Base-by-base conservation (phyloP, 2,113 vertebrate genomes). In the Gymnobelideus leadbeateri region DNA sequence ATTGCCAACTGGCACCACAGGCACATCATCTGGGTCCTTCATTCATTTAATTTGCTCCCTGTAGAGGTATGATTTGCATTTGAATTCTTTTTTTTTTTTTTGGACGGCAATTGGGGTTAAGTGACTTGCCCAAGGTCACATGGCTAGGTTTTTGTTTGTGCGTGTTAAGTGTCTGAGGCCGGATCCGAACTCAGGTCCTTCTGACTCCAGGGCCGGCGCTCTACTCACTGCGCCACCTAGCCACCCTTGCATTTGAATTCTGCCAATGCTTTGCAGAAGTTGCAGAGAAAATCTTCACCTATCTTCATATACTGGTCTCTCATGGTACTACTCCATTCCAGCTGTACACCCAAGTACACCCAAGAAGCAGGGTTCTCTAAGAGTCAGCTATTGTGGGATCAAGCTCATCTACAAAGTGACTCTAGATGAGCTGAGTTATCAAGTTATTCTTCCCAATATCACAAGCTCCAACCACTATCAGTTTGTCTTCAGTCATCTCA, bases 11-110 rank as follows among this genome's bases (percentile, higher is more conserved):
- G 99, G 98, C 91, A 99, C 99, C 99, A 99, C 99, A 43, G 99
- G 99, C 26, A 99, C 99, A 0, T 99, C 99, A 94, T 99, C 99
- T 0, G 99, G 99, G 97, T 99, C 99, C 97, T 99, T 99, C 96
- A 99, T 99, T 91, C 99, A 98, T 97, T 99, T 99, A 96, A 99
- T 99, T 97, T 99, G 99, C 46, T 99, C 99, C 99, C 99, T 98
- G 98, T 99, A 99, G 28, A 99, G 98, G 97, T 99, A 46, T 99
- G 99, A 89, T 57, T 28, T 57, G 55, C 26, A 57, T 57, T 57
- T 57, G 25, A 26, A 57, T 28, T 99, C 99, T 0, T n/a, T n/a
- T n/a, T n/a, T n/a, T n/a, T n/a, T n/a, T n/a, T n/a, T n/a, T n/a
- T n/a, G n/a, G n/a, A n/a, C n/a, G n/a, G n/a, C n/a, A n/a, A n/a